A percentile compares a stretch with the other conserved stretches of the same genome.
These are phyloP conservation scores for Girardia tigrina DNA, from an alignment of 2,888 invertebrate species.

Conservation along the genomic window DNA sequence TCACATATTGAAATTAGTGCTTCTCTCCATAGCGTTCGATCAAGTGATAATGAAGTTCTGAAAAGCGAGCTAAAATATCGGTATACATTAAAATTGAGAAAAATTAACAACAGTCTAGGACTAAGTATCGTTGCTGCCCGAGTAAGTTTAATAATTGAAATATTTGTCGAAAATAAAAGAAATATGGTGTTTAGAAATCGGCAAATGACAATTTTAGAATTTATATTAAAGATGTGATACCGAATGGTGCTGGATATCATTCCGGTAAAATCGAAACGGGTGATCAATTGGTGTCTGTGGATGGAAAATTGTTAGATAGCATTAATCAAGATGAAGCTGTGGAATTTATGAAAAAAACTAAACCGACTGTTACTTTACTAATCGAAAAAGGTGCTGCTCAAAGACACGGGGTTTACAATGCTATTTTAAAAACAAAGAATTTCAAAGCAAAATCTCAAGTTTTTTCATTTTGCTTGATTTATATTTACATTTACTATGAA, in stretches of 20 bases:
- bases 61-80: background rate
- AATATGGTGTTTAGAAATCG: slow-evolving; percentile 51
- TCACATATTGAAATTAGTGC: background rate
- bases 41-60: background rate
- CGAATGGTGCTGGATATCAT: slow-evolving; percentile 57
- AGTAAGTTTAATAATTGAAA: slow-evolving; percentile 50
- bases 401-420: background rate
- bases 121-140: slow-evolving; percentile 95
- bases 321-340: slow-evolving; percentile 66
- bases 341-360: background rate
- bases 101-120: slow-evolving; percentile 90
- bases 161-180: background rate
- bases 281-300: slow-evolving; percentile 86
- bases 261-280: slow-evolving; percentile 89
- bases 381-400: background rate
- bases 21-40: background rate
- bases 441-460: too few species aligned
- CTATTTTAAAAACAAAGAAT: background rate
- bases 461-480: too few species aligned
- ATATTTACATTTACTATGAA: too few species aligned
- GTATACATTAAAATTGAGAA: slow-evolving; percentile 45
- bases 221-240: slow-evolving; percentile 93
- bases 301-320: slow-evolving; percentile 79
- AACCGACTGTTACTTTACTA: background rate
- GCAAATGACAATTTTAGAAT: slow-evolving; percentile 75